Percentiles rank a stretch among this genome's conserved stretches.
These are phyloP conservation scores for Linyphia triangularis DNA, from an alignment of 2,888 invertebrate genomes.

Conservation along the genomic window DNA sequence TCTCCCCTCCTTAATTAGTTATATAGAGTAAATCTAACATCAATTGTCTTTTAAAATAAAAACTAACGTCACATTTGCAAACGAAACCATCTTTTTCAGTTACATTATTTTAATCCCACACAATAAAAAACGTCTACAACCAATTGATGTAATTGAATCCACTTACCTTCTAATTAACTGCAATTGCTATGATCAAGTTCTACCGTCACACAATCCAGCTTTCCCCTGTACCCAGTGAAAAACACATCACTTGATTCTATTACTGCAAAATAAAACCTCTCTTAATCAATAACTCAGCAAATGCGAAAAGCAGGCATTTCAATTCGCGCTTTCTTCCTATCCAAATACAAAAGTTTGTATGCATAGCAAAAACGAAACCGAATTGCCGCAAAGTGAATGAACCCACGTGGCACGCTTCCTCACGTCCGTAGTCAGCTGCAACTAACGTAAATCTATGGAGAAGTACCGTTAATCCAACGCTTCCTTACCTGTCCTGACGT, in stretches of 20 bases:
- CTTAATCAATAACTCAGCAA: background rate
- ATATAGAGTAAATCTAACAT: too few species aligned
- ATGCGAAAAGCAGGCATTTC: background rate
- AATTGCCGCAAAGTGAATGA: background rate
- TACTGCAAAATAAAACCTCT: background rate
- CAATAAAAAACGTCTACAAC: too few species aligned
- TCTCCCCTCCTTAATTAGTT: too few species aligned
- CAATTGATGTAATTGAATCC: too few species aligned
- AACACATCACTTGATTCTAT: background rate
- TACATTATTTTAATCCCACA: too few species aligned
- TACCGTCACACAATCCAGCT: background rate
- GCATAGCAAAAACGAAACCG: background rate
- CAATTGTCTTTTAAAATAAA: too few species aligned
- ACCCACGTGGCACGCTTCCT: background rate
- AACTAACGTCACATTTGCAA: too few species aligned
- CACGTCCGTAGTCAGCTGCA: conserved; percentile 10
- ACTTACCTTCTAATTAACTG: too few species aligned
- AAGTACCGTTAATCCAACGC: conserved; percentile 41
- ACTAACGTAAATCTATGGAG: conserved; percentile 25
- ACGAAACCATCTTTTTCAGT: too few species aligned
- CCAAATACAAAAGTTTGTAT: background rate
- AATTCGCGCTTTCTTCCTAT: background rate
- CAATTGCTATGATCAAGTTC: too few species aligned
- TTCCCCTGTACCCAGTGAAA: background rate
- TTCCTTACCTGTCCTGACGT: conserved; percentile 39